Evolutionary conservation across 2,113 vertebrate genomes (phyloP), one percentile per base, ranked within the genome.

Genomic region (Oreochromis tanganicae): DNA sequence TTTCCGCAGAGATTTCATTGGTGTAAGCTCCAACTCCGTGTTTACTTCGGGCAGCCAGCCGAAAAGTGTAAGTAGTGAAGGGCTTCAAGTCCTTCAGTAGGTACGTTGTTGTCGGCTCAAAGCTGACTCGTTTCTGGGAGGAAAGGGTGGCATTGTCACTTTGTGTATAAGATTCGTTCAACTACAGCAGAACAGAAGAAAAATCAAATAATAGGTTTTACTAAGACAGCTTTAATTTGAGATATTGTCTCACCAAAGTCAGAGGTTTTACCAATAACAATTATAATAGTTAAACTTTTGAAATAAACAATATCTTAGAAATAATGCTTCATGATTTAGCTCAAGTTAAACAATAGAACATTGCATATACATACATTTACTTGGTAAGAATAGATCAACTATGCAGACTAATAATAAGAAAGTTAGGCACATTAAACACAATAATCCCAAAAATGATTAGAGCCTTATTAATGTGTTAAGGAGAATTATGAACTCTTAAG

Each of bases 21-120:
- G 98, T 99, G 3, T 99, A 99, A 85, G 99, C 99, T 84, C 99
- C 98, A 9, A 99, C 95, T 87, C 98, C 99, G 73, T 99, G 98
- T 24, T 97, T 98, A 94, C 98, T 99, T 21, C 98, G 98, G 1
- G 99, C 99, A 81, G 98, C 98, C 85, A 99, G 96, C 63, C 98
- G 98, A 90, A 99, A 99, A 88, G 96, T 97, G 91, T 99, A 99
- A 13, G 98, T 97, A 75, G 97, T 99, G 96, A 99, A 99, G 84
- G 99, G 98, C 92, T 97, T 98, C 91, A 99, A 95, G 57, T 98
- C 98, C 95, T 99, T 98, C 50, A 99, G 96, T 6, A 98, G 97
- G 50, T 98, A 99, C 0, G 98, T 97, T 48, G 97, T 97, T 32
- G 97, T 96, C 57, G 99, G 98, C 52, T 99, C 98, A 52, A 98